A percentile compares a stretch with the other conserved stretches of the same genome.
These are phyloP conservation scores for Smutsia temminckii DNA, from an alignment of 2,797 vertebrate genomes.

Conservation along the genomic window DNA sequence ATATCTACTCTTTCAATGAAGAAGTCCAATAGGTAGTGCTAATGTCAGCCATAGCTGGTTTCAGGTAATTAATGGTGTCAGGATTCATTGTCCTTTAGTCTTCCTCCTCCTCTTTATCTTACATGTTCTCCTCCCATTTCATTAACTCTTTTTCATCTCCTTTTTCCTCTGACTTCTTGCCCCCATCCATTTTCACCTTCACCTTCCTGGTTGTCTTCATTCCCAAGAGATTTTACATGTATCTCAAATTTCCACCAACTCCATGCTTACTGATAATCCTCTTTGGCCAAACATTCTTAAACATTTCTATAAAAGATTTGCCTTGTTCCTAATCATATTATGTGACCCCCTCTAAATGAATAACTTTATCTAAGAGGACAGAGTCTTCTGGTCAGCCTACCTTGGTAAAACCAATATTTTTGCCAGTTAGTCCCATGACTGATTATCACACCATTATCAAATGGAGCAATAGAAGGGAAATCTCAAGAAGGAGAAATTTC, in stretches of 20 bases:
- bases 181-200: background rate
- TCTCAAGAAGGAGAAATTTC: background rate
- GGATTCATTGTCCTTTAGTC: background rate
- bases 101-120: background rate
- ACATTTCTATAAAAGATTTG: background rate
- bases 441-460: background rate
- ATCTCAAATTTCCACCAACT: background rate
- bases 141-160: background rate
- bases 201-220: background rate
- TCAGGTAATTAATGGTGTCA: background rate
- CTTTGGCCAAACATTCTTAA: background rate
- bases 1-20: background rate
- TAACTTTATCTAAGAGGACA: too few species aligned
- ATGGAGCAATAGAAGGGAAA: background rate
- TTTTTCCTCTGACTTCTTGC: background rate
- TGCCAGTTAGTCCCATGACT: background rate
- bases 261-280: background rate
- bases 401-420: background rate
- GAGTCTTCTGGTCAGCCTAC: too few species aligned
- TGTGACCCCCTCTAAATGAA: background rate
- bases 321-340: background rate
- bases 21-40: background rate
- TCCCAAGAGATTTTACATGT: background rate
- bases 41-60: background rate
- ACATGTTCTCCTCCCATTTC: background rate